Evolutionary conservation across 2,888 invertebrate species (phyloP).

Genomic region (Anaspis maculata): DNA sequence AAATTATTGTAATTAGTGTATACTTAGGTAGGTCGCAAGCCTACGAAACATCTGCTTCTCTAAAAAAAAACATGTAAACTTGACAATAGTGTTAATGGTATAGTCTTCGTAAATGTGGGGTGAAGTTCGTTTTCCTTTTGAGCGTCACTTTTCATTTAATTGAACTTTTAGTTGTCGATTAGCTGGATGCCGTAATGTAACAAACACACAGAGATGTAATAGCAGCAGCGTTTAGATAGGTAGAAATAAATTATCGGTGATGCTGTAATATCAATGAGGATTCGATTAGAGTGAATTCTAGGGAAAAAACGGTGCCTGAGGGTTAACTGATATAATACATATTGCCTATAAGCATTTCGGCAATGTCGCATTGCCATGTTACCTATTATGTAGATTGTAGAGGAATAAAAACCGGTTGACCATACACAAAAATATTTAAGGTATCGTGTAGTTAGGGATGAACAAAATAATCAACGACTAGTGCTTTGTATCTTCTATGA

Average conservation of each 20-base stretch:
- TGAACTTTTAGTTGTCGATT: too few species aligned
- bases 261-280: too few species aligned
- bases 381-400: conserved; percentile 13
- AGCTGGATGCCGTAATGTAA: too few species aligned
- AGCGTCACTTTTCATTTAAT: neutral
- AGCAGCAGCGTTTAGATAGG: too few species aligned
- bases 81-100: conserved; percentile 14
- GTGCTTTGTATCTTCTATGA: conserved; percentile 10
- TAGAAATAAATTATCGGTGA: neutral
- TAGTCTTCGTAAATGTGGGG: conserved; percentile 1
- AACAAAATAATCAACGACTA: conserved; percentile 10
- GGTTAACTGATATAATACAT: too few species aligned
- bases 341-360: too few species aligned
- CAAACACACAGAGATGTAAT: too few species aligned
- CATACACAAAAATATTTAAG: conserved; percentile 5
- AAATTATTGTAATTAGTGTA: conserved; percentile 14
- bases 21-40: neutral
- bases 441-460: conserved; percentile 7
- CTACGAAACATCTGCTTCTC: conserved; percentile 15
- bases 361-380: conserved; percentile 8
- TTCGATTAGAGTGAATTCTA: neutral
- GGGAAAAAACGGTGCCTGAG: conserved; percentile 13
- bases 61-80: conserved; percentile 12
- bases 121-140: neutral
- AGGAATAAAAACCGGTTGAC: conserved; percentile 9